Evolutionary conservation across 1,140 invertebrate species (phyloP).

Genomic region (Pseudachorutes palmiensis): DNA sequence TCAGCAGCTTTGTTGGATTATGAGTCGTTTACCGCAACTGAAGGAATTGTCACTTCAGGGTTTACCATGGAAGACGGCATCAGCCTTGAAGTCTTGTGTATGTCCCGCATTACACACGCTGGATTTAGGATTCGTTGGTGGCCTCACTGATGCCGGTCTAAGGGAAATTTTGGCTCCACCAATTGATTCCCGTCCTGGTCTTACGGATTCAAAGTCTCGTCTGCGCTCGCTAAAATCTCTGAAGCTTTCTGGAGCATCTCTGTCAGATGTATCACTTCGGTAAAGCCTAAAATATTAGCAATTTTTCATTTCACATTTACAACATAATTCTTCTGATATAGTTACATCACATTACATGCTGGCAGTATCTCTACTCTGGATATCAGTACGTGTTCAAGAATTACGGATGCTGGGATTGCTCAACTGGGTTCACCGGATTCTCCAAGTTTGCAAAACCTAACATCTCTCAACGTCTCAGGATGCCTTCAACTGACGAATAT

Average conservation of each 20-base stretch:
- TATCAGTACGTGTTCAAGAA: conserved; percentile 72
- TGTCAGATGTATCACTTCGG: conserved; percentile 72
- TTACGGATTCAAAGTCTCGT: conserved; percentile 70
- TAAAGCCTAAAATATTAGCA: conserved; percentile 16
- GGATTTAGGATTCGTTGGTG: conserved; percentile 70
- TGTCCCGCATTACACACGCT: conserved; percentile 67
- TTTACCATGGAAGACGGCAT: conserved; percentile 62
- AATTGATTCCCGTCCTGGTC: conserved; percentile 70
- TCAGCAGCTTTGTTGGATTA: conserved; percentile 76
- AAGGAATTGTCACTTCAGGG: conserved; percentile 70
- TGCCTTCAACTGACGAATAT: conserved; percentile 73
- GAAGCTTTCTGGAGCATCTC: conserved; percentile 72
- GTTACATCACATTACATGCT: conserved; percentile 68
- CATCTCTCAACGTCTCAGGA: conserved; percentile 64
- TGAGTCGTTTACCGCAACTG: conserved; percentile 71
- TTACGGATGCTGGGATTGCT: conserved; percentile 81
- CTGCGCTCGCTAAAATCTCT: conserved; percentile 66
- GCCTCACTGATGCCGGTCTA: conserved; percentile 69
- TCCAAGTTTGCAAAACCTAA: conserved; percentile 51
- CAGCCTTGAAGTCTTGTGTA: conserved; percentile 69
- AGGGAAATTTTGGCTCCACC: conserved; percentile 75
- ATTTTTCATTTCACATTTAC: background rate
- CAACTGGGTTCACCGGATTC: conserved; percentile 61
- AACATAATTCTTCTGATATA: conserved; percentile 27
- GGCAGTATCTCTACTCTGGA: conserved; percentile 63